phyloP scores from a whole-genome alignment of 2,888 invertebrate species.

The Orchesella flavescens region DNA sequence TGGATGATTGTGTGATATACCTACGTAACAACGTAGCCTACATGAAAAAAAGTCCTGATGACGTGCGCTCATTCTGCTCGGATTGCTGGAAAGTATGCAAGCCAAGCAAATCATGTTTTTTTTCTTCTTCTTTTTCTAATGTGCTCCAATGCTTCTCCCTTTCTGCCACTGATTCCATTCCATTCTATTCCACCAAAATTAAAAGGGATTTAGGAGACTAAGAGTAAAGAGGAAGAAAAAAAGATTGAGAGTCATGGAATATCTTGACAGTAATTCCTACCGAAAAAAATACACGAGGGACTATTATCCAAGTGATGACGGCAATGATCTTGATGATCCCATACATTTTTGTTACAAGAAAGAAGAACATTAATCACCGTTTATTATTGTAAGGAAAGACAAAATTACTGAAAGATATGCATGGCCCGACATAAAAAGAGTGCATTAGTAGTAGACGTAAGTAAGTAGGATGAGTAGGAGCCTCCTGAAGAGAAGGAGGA shows the following conservation, averaged over 20 bases:
- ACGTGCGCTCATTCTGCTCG: too few species aligned
- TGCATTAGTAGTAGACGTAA: not conserved
- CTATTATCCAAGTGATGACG: slow-evolving; percentile 21
- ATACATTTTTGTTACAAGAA: slow-evolving; percentile 4
- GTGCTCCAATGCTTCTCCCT: not conserved
- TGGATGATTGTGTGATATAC: not conserved
- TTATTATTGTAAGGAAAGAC: not conserved
- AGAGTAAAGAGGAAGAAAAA: slow-evolving; percentile 1
- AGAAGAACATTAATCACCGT: slow-evolving; percentile 19
- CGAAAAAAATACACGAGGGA: slow-evolving; percentile 21
- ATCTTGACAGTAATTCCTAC: slow-evolving; percentile 3
- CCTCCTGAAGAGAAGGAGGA: slow-evolving; percentile 20
- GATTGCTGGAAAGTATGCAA: not conserved
- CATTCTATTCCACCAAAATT: slow-evolving; percentile 14
- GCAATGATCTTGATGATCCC: slow-evolving; percentile 48
- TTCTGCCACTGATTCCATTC: not conserved
- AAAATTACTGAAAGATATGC: slow-evolving; percentile 23
- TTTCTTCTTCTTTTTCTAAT: too few species aligned
- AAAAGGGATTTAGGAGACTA: not conserved
- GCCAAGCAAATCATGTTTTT: not conserved
- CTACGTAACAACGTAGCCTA: too few species aligned
- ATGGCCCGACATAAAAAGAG: not conserved
- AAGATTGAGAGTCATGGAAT: not conserved
- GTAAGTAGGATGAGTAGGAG: not conserved
- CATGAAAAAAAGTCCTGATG: too few species aligned